Conservation (phyloP, 2,113 vertebrate genomes). For the Lophura nycthemera region DNA sequence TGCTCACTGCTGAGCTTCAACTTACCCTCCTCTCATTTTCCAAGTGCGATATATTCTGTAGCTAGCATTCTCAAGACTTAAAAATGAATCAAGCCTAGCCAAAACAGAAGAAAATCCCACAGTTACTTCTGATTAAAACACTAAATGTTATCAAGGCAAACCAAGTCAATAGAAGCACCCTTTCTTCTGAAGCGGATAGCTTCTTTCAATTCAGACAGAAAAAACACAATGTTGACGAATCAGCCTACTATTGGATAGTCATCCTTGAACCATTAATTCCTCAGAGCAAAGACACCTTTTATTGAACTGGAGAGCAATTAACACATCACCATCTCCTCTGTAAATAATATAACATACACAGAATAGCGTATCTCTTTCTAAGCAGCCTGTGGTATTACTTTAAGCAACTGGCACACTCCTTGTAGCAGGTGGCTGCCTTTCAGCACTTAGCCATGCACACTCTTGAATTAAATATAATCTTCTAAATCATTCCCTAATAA, state of each 20-base stretch:
- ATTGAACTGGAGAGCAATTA: not conserved
- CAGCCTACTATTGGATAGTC: not conserved
- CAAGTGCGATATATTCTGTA: rapidly evolving
- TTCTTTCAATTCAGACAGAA: not conserved
- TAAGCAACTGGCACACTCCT: not conserved
- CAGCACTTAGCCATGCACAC: not conserved
- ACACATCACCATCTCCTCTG: not conserved
- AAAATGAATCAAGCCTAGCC: not conserved
- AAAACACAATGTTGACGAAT: rapidly evolving
- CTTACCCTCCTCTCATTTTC: not conserved
- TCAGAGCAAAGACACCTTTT: not conserved
- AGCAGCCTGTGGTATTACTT: not conserved
- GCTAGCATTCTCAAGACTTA: not conserved
- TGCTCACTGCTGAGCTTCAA: not conserved
- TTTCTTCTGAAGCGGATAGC: not conserved
- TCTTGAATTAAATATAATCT: not conserved
- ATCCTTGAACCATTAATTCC: not conserved
- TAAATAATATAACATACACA: not conserved
- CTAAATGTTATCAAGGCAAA: not conserved
- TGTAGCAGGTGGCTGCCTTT: not conserved
- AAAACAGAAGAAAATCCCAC: not conserved
- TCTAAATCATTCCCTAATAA: not conserved
- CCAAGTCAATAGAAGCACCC: not conserved
- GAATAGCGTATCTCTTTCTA: not conserved
- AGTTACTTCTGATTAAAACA: not conserved